These are phyloP conservation scores for Stichodactyla mertensii DNA, from an alignment of 64 coral and sea anemone species.

Conservation along the genomic window DNA sequence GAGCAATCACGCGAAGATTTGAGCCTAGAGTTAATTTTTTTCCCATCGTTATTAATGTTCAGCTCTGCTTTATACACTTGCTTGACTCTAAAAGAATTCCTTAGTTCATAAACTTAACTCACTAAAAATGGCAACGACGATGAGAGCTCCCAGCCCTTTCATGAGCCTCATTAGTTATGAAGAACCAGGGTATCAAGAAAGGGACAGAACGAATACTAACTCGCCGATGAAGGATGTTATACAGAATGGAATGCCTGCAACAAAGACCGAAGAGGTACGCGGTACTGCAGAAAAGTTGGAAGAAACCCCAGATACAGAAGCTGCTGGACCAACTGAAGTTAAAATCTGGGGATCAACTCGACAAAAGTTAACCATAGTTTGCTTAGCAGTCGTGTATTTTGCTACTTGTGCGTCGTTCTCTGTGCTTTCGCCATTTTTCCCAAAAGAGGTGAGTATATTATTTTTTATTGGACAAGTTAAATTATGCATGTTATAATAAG, in stretches of 20 bases:
- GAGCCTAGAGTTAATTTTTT: not conserved
- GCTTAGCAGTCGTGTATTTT: slow-evolving; percentile 68
- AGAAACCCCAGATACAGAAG: not conserved
- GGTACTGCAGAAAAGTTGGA: not conserved
- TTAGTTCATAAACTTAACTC: not conserved
- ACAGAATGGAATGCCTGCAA: not conserved
- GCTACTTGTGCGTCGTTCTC: slow-evolving; percentile 68
- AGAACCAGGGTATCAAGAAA: not conserved
- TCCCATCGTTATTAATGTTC: no score
- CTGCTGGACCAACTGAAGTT: not conserved
- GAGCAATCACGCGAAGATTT: not conserved
- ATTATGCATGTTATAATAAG: not conserved
- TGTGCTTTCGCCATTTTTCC: slow-evolving; percentile 83
- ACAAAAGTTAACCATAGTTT: slow-evolving; percentile 68
- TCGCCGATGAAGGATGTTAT: not conserved
- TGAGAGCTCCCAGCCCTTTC: not conserved
- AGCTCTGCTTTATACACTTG: no score
- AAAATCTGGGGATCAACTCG: slow-evolving; percentile 49
- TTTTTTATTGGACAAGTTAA: not conserved
- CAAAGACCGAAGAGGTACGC: not conserved
- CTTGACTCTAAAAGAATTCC: not conserved
- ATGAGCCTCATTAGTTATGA: not conserved
- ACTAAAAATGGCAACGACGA: not conserved
- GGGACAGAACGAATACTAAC: not conserved
- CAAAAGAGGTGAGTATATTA: slow-evolving; percentile 52